Evolutionary conservation across 1,140 invertebrate genomes (phyloP), one percentile per base, ranked within the genome.

Genomic region (Drosophila insularis): DNA sequence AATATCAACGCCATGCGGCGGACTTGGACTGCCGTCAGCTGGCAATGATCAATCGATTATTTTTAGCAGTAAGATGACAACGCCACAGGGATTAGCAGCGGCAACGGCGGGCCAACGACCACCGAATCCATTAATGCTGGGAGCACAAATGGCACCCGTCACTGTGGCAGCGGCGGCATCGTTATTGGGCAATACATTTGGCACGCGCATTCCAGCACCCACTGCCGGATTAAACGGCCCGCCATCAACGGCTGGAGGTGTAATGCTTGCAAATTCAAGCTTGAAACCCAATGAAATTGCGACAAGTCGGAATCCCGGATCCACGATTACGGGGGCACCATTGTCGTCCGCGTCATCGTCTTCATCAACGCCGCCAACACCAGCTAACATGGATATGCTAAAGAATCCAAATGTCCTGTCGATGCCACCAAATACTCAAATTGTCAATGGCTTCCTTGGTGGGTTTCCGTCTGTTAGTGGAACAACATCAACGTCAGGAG

Each of bases 401-500:
- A 86, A 81, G 27, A 71, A 17, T 19, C 46, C 70, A 54, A 69
- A 63, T 58, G 43, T 61, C 6, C 19, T 59, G 50, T 39, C 65
- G 7, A 55, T 58, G 8, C 35, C 63, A 31, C 39, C 63, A 10
- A 54, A 53, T 14, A 66, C 62, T 67, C 14, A 63, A 27, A 60
- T 78, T 43, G 62, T 73, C 2, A 89, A 90, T 71, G 86, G 86
- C 35, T 81, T 80, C n/a, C 46, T 80, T 13, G 31, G 68, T 60
- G 77, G 60, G 23, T 89, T 72, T 60, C 54, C 82, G 19, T 40
- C 82, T 1, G 62, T 68, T 0, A 73, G 40, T 19, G 58, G 43
- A 27, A 8, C 55, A 6, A 46, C 84, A 43, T 40, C 62, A 50
- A 50, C 62, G 10, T 63, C 63, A 27, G 58, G 50, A 11, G 74